Base-by-base conservation (phyloP, 1,140 invertebrate genomes). In the Aphelenchoides besseyi region DNA sequence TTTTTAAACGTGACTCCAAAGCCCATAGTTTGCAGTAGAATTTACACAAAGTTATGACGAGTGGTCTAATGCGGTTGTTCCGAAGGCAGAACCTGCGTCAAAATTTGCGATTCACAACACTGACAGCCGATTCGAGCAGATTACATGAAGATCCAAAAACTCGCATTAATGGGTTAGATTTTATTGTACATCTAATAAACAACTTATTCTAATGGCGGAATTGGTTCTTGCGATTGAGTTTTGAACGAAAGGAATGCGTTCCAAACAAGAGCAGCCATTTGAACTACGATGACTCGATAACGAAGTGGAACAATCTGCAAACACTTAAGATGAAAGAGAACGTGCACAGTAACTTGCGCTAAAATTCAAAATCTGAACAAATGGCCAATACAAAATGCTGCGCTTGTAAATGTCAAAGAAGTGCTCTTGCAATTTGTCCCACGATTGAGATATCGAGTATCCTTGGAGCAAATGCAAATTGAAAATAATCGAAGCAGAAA, bases 401-500 rank as follows among this genome's bases (percentile, higher is more conserved):
- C 54, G 33, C 30, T 73, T 73, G 26, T 73, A 73, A 26, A 73
- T 75, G 63, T 35, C 61, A 66, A 74, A 68, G 33, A 29, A 73
- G 30, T 76, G 33, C 16, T n/a, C 23, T 18, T 32, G 26, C 16
- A 75, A 28, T 53, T 69, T 73, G 16, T 76, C 30, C 63, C 62
- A 76, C n/a, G 72, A 73, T 64, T 73, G 74, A 29, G 33, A 35
- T 1, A 59, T 16, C 12, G 75, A 78, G 61, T 71, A 59, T 12
- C 73, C 73, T 74, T 74, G 74, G 16, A 74, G 29, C 1, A 74
- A 18, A 1, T 57, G 72, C 32, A 74, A 48, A 59, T 74, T 74
- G 66, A 74, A 76, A 29, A 74, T 76, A 16, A 74, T 54, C 5
- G 74, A 26, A 23, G 61, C 72, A 18, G 74, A 74, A 37, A 74